These are phyloP conservation scores for Orientallactaga sibirica DNA, from an alignment of 2,797 vertebrate genomes.

Conservation along the genomic window DNA sequence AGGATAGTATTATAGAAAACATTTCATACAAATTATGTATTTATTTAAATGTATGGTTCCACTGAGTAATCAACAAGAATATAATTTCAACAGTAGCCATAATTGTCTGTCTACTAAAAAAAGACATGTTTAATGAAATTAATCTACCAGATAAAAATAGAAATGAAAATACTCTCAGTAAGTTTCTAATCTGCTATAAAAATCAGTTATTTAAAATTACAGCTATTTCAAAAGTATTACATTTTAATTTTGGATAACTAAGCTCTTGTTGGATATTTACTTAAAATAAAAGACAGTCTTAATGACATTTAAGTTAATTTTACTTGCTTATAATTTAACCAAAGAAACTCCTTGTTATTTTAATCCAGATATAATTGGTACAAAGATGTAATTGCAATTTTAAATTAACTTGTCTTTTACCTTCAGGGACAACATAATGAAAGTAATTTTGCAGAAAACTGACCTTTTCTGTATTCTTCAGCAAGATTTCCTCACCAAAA, in stretches of 20 bases:
- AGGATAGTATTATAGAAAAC: background rate
- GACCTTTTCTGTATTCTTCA: constrained; percentile 79
- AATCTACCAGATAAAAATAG: constrained; percentile 18
- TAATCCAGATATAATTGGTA: constrained; percentile 82
- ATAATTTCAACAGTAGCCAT: constrained; percentile 29
- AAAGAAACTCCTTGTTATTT: constrained; percentile 78
- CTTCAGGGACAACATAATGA: constrained; percentile 86
- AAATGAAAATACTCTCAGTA: constrained; percentile 18
- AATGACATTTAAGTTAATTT: constrained; percentile 77
- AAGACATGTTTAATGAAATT: constrained; percentile 33
- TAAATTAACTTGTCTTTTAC: constrained; percentile 84
- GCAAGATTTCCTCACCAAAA: constrained; percentile 80
- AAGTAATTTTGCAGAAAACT: constrained; percentile 85
- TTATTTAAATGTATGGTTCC: constrained; percentile 15
- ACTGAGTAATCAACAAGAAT: constrained; percentile 1
- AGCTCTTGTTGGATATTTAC: constrained; percentile 56
- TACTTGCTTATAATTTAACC: constrained; percentile 78
- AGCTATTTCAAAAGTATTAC: constrained; percentile 34
- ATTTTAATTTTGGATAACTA: constrained; percentile 64
- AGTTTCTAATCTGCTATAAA: constrained; percentile 47
- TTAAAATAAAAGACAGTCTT: constrained; percentile 60
- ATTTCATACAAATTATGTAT: background rate
- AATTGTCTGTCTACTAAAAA: constrained; percentile 35
- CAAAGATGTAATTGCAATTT: constrained; percentile 83
- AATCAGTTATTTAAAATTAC: constrained; percentile 27